Conservation (phyloP, 2,797 vertebrate species). For the Hemibagrus guttatus region DNA sequence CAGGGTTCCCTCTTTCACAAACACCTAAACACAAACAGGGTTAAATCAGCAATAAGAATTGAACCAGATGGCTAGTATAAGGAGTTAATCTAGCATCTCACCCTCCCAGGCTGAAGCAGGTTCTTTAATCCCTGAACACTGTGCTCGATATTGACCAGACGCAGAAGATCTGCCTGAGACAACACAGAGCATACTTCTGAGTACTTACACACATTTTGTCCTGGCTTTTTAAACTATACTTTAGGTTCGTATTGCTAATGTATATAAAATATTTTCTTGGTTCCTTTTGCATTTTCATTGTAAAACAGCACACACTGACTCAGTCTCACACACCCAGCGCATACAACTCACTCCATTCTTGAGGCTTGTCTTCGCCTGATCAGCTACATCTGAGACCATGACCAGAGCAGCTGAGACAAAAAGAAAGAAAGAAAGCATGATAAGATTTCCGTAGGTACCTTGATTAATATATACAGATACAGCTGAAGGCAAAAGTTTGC, state of each 20-base stretch:
- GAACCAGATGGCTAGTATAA: background rate
- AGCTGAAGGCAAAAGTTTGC: background rate
- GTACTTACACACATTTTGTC: constrained; percentile 15
- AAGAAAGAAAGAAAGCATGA: constrained; percentile 28
- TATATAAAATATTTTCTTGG: background rate
- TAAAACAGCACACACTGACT: background rate
- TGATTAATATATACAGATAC: constrained; percentile 2
- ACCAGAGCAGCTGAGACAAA: constrained; percentile 80
- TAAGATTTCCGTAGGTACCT: background rate
- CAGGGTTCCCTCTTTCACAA: constrained; percentile 89
- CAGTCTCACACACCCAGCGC: constrained; percentile 3
- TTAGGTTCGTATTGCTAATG: background rate
- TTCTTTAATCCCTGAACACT: constrained; percentile 86
- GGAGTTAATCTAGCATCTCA: constrained; percentile 65
- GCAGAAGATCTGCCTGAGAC: constrained; percentile 88
- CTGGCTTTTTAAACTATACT: background rate
- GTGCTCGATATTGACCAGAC: constrained; percentile 92
- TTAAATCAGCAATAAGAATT: background rate
- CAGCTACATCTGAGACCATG: constrained; percentile 85
- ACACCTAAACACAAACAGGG: constrained; percentile 75
- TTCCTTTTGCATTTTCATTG: background rate
- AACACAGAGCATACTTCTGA: background rate
- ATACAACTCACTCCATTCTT: constrained; percentile 87
- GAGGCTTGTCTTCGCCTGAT: constrained; percentile 86
- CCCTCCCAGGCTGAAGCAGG: constrained; percentile 91